Evolutionary conservation across 1,140 invertebrate genomes (phyloP).

Genomic region (Elysia chlorotica): DNA sequence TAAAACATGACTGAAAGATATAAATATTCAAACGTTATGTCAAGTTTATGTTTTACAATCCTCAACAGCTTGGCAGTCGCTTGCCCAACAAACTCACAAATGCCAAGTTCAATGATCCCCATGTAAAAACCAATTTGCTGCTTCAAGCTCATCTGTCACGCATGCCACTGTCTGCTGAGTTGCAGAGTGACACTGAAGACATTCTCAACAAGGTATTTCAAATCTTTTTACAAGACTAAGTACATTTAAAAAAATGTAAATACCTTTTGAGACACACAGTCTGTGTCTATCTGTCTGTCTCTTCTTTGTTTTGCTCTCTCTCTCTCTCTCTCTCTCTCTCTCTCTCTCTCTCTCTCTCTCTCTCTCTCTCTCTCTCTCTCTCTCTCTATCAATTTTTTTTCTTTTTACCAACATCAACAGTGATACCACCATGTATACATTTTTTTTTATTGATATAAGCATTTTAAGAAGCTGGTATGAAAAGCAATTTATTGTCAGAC

Average conservation of each 20-base stretch:
- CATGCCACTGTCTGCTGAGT: slow-evolving; percentile 86
- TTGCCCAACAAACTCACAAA: slow-evolving; percentile 79
- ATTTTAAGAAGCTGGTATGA: too few species aligned
- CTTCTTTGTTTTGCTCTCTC: background rate
- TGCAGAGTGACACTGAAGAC: slow-evolving; percentile 94
- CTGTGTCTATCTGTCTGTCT: too few species aligned
- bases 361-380: too few species aligned
- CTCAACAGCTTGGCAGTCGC: slow-evolving; percentile 73
- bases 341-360: background rate
- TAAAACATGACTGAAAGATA: too few species aligned
- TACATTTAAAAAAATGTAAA: too few species aligned
- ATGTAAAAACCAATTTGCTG: slow-evolving; percentile 95
- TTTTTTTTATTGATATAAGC: too few species aligned
- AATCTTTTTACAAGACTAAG: too few species aligned
- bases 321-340: background rate
- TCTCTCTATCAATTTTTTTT: background rate
- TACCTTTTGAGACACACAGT: too few species aligned
- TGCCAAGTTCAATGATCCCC: slow-evolving; percentile 90
- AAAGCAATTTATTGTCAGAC: too few species aligned
- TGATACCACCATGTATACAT: too few species aligned
- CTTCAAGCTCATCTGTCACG: slow-evolving; percentile 95
- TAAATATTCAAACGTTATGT: too few species aligned
- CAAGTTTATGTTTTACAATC: slow-evolving; percentile 16
- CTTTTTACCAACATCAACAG: too few species aligned
- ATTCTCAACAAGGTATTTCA: slow-evolving; percentile 82